phyloP scores from a whole-genome alignment of 2,113 vertebrate species.

The Myotis davidii region DNA sequence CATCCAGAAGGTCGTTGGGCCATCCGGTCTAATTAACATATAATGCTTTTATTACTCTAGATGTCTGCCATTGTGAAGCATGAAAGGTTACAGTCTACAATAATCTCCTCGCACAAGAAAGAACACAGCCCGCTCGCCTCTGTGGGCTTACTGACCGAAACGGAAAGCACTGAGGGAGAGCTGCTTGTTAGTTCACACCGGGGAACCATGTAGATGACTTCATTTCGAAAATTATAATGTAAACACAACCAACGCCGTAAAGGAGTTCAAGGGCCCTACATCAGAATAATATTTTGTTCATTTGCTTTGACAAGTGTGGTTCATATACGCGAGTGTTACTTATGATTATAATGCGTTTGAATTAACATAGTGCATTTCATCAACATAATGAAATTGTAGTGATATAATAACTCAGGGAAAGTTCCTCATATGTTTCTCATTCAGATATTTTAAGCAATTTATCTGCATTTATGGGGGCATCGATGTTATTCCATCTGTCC shows the following conservation, averaged over 20 bases:
- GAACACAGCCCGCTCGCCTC: conserved; percentile 30
- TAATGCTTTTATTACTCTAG: too few relatives aligned
- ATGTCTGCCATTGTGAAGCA: neutral
- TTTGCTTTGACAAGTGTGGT: conserved; percentile 74
- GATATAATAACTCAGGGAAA: conserved; percentile 57
- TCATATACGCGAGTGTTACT: conserved; percentile 74
- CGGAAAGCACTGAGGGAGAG: conserved; percentile 67
- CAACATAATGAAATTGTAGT: conserved; percentile 71
- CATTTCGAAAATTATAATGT: conserved; percentile 79
- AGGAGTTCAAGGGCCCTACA: conserved; percentile 74
- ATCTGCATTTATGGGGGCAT: neutral
- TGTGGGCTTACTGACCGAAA: conserved; percentile 56
- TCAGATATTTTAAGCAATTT: conserved; percentile 37
- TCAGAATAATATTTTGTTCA: conserved; percentile 76
- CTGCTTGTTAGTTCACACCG: conserved; percentile 75
- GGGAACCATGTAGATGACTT: conserved; percentile 71
- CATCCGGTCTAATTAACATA: too few relatives aligned
- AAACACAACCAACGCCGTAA: conserved; percentile 75
- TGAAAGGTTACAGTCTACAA: conserved; percentile 15
- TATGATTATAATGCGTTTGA: conserved; percentile 54
- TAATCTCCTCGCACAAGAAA: conserved; percentile 35
- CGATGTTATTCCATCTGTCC: neutral
- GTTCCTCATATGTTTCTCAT: conserved; percentile 44
- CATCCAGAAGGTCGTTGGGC: too few relatives aligned
- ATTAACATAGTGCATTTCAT: conserved; percentile 70